A percentile compares a stretch with the other conserved stretches of the same genome.
These are phyloP conservation scores for Acleris literana DNA, from an alignment of 2,888 invertebrate genomes.

Conservation along the genomic window DNA sequence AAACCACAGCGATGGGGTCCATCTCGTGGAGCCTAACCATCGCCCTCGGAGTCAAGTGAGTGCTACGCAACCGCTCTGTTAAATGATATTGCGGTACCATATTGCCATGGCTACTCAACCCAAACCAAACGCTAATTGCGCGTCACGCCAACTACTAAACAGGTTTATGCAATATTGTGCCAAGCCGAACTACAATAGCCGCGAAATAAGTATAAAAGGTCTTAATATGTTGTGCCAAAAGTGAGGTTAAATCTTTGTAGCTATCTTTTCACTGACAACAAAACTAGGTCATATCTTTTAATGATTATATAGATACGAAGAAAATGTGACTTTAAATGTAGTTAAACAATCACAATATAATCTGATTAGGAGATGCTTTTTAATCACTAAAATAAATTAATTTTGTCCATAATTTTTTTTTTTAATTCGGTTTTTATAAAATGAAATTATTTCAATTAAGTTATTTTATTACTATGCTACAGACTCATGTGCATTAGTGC, in stretches of 20 bases:
- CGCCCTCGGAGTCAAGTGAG: constrained; percentile 84
- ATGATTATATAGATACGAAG: too few species aligned
- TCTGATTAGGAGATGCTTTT: too few species aligned
- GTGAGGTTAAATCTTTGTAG: constrained; percentile 12
- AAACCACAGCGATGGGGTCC: constrained; percentile 75
- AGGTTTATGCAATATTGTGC: constrained; percentile 5
- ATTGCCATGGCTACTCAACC: constrained; percentile 53
- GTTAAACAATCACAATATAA: too few species aligned
- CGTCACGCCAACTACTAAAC: constrained; percentile 9
- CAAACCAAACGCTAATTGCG: constrained; percentile 41
- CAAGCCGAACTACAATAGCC: constrained; percentile 1
- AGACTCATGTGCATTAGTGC: background rate
- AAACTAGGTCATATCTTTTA: too few species aligned
- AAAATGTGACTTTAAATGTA: too few species aligned
- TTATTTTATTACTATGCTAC: too few species aligned
- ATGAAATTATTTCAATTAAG: too few species aligned
- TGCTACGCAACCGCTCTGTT: constrained; percentile 40
- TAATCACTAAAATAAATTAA: too few species aligned
- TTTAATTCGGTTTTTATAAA: too few species aligned
- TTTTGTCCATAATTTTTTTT: too few species aligned
- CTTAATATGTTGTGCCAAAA: background rate
- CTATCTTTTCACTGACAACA: too few species aligned
- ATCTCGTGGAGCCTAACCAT: constrained; percentile 74
- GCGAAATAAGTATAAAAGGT: background rate
- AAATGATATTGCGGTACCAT: constrained; percentile 25